Evolutionary conservation across 2,797 vertebrate species (phyloP), one percentile per base, ranked within the genome.

Genomic region (Momotus momota): DNA sequence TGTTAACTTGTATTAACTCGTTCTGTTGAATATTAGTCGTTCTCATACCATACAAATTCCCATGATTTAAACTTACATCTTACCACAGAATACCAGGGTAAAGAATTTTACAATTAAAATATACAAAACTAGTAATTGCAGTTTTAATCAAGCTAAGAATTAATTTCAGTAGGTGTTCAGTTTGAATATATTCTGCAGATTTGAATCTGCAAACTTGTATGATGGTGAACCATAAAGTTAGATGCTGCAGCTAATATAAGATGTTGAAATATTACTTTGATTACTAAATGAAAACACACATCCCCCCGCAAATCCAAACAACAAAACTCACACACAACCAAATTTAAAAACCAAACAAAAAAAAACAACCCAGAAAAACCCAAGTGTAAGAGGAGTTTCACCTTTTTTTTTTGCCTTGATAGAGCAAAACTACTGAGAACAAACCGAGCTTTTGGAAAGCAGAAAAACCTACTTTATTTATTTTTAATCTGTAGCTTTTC

Each of bases 371-470:
- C 43, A 58, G 16, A 60, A 69, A 89, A 51, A 4, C 0, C 4
- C 6, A 12, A 43, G 20, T 51, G 13, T 21, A 60, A 72, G 74
- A 93, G 27, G 20, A 81, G 6, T 62, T 83, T 97, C 41, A 61
- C 45, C 40, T 94, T 80, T 80, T 94, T 62, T 96, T 80, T 94
- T 62, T 96, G 79, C 90, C 57, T 48, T 81, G 16, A 33, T 66
- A 31, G 55, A 41, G 6, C 43, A 70, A 81, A 92, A 85, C 26
- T 31, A 77, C 12, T 48, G 49, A 69, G 52, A 57, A 60, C n/a
- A 17, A 94, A 75, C 7, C 33, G 60, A 46, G 75, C 94, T 96
- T 93, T 94, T 96, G 94, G 95, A 97, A 94, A 89, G 96, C 93
- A 97, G 95, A 93, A 93, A 54, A 90, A 91, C 38, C 19, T 8